phyloP scores from a whole-genome alignment of 2,113 vertebrate species.

The Oreochromis aureus region DNA sequence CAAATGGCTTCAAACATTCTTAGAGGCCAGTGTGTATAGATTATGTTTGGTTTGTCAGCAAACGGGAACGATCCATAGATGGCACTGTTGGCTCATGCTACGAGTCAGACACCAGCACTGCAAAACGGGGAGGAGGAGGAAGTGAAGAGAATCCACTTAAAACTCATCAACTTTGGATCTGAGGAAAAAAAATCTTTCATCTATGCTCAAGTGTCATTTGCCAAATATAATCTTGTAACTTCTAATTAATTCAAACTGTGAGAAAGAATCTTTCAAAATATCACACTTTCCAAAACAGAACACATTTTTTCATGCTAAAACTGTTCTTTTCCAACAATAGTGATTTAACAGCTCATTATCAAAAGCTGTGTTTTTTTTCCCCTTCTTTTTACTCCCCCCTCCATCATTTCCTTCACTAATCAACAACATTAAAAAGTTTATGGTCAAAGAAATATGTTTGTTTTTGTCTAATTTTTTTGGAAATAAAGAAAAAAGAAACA shows the following conservation, averaged over 20 bases:
- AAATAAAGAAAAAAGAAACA: not conserved
- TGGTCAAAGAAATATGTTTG: not conserved
- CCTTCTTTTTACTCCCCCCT: not conserved
- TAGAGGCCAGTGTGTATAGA: not conserved
- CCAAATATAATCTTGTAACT: conserved; percentile 74
- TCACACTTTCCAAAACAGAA: conserved; percentile 68
- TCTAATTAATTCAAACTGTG: conserved; percentile 76
- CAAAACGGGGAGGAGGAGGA: conserved; percentile 8
- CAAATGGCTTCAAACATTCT: conserved; percentile 54
- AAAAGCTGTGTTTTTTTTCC: not conserved
- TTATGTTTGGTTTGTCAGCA: not conserved
- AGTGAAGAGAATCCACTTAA: conserved; percentile 30
- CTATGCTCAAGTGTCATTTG: conserved; percentile 72
- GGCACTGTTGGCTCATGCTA: conserved; percentile 77
- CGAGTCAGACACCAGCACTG: not conserved
- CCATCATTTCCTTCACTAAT: conserved; percentile 14
- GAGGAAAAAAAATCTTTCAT: conserved; percentile 61
- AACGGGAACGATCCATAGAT: conserved; percentile 61
- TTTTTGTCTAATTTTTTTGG: not conserved
- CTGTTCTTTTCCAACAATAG: conserved; percentile 48
- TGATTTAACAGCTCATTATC: conserved; percentile 72
- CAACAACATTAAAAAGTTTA: conserved; percentile 30
- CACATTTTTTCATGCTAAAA: conserved; percentile 51
- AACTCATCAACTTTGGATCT: conserved; percentile 60
- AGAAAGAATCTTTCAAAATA: conserved; percentile 70